Evolutionary conservation across 2,888 invertebrate genomes (phyloP).

Genomic region (Caenorhabditis zanzibari): DNA sequence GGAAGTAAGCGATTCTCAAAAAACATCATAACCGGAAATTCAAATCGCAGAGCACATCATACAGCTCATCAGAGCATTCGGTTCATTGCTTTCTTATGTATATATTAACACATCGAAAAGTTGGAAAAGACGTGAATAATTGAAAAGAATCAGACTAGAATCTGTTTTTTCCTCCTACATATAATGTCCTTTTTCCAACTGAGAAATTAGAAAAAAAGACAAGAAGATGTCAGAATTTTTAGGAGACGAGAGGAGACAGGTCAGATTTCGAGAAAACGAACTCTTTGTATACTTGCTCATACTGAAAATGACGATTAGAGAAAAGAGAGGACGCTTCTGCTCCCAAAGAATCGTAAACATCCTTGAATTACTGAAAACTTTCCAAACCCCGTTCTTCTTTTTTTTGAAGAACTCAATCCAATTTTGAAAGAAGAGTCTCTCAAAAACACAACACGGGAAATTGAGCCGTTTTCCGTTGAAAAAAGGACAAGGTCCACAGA

Average conservation of each 20-base stretch:
- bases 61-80: not conserved
- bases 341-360: slow-evolving; percentile 50
- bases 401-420: slow-evolving; percentile 44
- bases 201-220: slow-evolving; percentile 10
- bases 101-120: slow-evolving; percentile 24
- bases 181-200: slow-evolving; percentile 17
- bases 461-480: slow-evolving; percentile 42
- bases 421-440: slow-evolving; percentile 21
- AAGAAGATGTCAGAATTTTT: slow-evolving; percentile 10
- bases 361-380: slow-evolving; percentile 61
- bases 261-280: slow-evolving; percentile 49
- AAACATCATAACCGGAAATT: slow-evolving; percentile 19
- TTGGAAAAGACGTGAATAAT: slow-evolving; percentile 45
- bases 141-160: slow-evolving; percentile 55
- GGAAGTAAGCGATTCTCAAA: no score
- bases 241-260: slow-evolving; percentile 11
- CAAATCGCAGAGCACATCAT: slow-evolving; percentile 4
- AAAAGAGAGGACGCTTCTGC: slow-evolving; percentile 14
- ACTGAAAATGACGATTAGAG: slow-evolving; percentile 24
- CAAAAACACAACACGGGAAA: slow-evolving; percentile 42
- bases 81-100: slow-evolving; percentile 2
- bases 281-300: slow-evolving; percentile 36
- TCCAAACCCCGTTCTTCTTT: slow-evolving; percentile 35
- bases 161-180: slow-evolving; percentile 18
- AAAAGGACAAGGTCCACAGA: slow-evolving; percentile 27